phyloP scores from a whole-genome alignment of 2,113 vertebrate species.

The Harpagus bidentatus region DNA sequence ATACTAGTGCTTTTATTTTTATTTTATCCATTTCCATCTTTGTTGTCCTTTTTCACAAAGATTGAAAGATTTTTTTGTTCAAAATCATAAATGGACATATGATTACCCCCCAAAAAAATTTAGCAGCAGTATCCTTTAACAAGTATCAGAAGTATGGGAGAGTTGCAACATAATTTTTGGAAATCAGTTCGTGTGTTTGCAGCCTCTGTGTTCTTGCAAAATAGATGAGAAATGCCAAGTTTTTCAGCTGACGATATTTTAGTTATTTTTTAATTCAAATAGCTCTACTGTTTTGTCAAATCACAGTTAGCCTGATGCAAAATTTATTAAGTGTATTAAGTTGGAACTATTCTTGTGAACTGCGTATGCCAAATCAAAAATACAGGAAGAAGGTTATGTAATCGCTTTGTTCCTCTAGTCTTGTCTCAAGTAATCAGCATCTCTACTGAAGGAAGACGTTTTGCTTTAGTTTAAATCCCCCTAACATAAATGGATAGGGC shows the following conservation, averaged over 20 bases:
- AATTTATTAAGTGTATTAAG: background rate
- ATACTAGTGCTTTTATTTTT: background rate
- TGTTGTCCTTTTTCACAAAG: background rate
- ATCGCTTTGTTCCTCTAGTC: background rate
- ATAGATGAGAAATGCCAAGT: background rate
- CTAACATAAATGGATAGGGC: background rate
- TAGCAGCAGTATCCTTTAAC: background rate
- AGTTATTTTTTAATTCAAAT: background rate
- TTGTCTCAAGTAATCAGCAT: background rate
- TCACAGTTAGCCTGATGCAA: background rate
- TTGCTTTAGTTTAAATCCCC: background rate
- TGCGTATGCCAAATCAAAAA: background rate
- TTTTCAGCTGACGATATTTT: background rate
- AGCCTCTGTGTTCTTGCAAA: background rate
- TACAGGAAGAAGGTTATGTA: background rate
- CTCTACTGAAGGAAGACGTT: background rate
- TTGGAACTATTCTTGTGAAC: background rate
- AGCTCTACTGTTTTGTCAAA: background rate
- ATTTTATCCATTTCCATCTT: background rate
- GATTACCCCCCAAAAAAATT: background rate
- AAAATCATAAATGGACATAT: background rate
- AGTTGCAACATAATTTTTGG: background rate
- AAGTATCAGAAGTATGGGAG: background rate
- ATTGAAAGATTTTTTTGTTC: background rate
- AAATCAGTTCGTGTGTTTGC: background rate